Evolutionary conservation across 2,113 vertebrate genomes (phyloP).

Genomic region (Anser brachyrhynchus): DNA sequence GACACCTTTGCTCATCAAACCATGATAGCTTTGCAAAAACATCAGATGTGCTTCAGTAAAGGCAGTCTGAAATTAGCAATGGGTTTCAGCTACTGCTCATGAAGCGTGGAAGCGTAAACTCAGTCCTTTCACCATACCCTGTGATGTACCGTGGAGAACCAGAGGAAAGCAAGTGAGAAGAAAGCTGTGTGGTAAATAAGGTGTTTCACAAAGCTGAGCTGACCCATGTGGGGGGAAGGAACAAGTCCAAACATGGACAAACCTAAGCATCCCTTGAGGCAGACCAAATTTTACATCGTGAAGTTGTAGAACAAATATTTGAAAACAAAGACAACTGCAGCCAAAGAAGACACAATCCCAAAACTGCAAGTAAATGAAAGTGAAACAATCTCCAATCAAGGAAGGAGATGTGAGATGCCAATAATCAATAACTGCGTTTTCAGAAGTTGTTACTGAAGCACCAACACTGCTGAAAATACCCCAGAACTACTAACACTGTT

Average conservation of each 20-base stretch:
- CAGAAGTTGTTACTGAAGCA: background rate
- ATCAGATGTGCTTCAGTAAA: background rate
- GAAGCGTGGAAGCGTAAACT: background rate
- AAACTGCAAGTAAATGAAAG: background rate
- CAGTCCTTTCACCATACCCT: background rate
- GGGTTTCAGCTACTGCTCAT: background rate
- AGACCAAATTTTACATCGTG: background rate
- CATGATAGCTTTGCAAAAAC: background rate
- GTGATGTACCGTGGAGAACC: background rate
- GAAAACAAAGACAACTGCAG: background rate
- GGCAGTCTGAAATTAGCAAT: background rate
- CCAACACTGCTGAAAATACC: background rate
- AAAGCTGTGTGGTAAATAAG: background rate
- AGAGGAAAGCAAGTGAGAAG: background rate
- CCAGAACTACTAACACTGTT: background rate
- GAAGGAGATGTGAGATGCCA: background rate
- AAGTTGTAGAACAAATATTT: background rate
- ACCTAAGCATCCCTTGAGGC: background rate
- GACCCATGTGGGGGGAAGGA: rapidly evolving
- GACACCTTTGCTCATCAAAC: background rate
- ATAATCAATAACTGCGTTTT: background rate
- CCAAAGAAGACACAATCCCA: background rate
- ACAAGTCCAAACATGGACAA: background rate
- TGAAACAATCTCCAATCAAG: background rate
- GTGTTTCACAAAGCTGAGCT: background rate